Evolutionary conservation across 2,113 vertebrate species (phyloP).

Genomic region (Tursiops truncatus): DNA sequence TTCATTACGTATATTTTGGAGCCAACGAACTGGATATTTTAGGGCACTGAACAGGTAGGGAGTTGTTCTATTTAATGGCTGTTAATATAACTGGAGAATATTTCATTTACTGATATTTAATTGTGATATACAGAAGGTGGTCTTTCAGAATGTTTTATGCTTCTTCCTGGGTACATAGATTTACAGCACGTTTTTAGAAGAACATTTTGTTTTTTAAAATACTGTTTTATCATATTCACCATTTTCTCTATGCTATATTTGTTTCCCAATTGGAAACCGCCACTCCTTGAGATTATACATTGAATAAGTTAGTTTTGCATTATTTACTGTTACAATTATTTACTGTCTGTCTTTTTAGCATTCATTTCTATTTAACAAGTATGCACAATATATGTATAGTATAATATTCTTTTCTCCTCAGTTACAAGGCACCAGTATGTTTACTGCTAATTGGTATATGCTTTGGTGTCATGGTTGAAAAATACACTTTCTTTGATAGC

Average conservation of each 20-base stretch:
- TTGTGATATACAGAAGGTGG: background rate
- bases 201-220: background rate
- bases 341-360: background rate
- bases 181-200: background rate
- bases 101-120: background rate
- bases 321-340: background rate
- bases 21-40: background rate
- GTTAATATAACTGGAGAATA: background rate
- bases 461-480: background rate
- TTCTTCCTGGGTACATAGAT: background rate
- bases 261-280: background rate
- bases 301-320: background rate
- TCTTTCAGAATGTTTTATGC: background rate
- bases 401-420: background rate
- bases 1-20: background rate
- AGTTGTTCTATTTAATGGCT: background rate
- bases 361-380: background rate
- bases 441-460: background rate
- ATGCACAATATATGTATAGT: background rate
- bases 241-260: background rate
- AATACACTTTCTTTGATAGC: background rate
- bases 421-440: background rate
- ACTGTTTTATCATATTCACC: background rate
- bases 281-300: background rate
- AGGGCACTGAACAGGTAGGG: background rate